Base-by-base conservation (phyloP, 1,140 invertebrate genomes). In the Drosophila equinoxialis region DNA sequence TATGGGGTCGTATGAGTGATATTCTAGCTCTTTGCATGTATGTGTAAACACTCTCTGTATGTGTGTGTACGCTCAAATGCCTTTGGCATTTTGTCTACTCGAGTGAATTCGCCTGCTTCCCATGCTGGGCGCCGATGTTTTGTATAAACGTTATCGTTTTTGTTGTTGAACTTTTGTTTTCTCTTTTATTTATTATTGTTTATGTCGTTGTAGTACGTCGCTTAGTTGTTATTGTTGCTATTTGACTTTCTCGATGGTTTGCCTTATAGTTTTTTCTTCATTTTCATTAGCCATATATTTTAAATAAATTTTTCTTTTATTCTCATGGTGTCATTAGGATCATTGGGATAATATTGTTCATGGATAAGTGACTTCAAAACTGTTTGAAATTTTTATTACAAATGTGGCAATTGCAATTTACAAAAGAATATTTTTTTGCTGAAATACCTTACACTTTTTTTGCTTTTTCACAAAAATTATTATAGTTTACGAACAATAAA, bases 91-190 rank as follows among this genome's bases (percentile, higher is more conserved):
- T 37, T 77, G 79, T 86, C 72, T 87, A 70, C 67, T 87, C 68
- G 79, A 86, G 76, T 86, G 83, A 61, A 62, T 83, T 71, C 67
- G 83, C 83, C 79, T 77, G 76, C 85, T 89, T 73, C 26, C 60
- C 63, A 63, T 89, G 74, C 83, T 89, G 83, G 70, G 84, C 84
- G 83, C 83, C 83, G 83, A 74, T 82, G 83, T 86, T 86, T 86
- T 86, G 83, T 86, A 87, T 86, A 74, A 79, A 79, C 83, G 83
- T 86, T 86, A 86, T 86, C 83, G 83, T 86, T 86, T 79, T 86
- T 86, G 83, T 86, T 86, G 79, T 75, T 87, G 79, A 39, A 13
- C 10, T 37, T 39, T 39, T 39, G 13, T 39, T 11, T 39, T 63
- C 75, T 11, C 8, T 51, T 51, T 51, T 51, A 65, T 55, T 64